Percentiles rank a stretch among this genome's conserved stretches.
These are phyloP conservation scores for Mystacornis crossleyi DNA, from an alignment of 2,113 vertebrate species.

Conservation along the genomic window DNA sequence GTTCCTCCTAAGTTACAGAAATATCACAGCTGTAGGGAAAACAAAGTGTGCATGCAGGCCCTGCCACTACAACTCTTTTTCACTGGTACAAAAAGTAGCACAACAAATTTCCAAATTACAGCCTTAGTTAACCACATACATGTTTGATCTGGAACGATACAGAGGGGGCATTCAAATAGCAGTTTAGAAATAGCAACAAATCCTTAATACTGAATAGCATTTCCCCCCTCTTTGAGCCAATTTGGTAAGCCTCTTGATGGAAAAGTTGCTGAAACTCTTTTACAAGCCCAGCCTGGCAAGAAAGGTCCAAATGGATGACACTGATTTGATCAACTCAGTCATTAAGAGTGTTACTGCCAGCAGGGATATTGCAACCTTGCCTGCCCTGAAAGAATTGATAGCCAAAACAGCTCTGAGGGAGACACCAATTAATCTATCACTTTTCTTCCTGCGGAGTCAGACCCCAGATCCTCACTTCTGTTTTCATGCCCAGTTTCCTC, in stretches of 20 bases:
- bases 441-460: not conserved
- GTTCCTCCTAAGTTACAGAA: not conserved
- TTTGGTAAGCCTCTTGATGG: not conserved
- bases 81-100: not conserved
- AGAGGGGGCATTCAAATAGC: not conserved
- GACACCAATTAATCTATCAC: not conserved
- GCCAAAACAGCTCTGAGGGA: not conserved
- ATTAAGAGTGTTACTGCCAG: slow-evolving; percentile 20
- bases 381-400: not conserved
- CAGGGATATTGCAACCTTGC: not conserved
- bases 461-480: not conserved
- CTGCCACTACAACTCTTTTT: not conserved
- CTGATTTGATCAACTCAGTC: slow-evolving; percentile 51
- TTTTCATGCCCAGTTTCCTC: not conserved
- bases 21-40: not conserved
- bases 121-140: not conserved
- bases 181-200: not conserved
- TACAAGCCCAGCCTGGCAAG: not conserved
- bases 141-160: not conserved
- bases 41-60: not conserved
- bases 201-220: not conserved
- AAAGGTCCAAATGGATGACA: not conserved
- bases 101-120: not conserved
- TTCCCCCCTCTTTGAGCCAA: not conserved
- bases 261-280: not conserved